Conservation (phyloP, 1,140 invertebrate genomes). For the Marisa cornuarietis region DNA sequence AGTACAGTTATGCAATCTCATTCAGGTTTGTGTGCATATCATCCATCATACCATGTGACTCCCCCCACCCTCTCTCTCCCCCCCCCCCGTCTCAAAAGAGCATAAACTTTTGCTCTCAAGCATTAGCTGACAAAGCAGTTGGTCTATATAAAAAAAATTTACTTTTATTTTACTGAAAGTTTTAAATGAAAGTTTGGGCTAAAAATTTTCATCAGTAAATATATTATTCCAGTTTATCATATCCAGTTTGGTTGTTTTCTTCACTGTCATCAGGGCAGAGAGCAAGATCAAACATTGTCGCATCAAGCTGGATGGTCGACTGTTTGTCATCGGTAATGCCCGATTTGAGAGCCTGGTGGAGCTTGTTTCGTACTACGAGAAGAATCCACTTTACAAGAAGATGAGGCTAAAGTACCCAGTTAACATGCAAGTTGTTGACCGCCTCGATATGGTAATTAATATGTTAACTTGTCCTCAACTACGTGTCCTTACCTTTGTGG, state of each 20-base stretch:
- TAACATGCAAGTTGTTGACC: constrained; percentile 79
- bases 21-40: constrained; percentile 76
- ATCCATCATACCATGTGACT: too few relatives aligned
- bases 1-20: constrained; percentile 89
- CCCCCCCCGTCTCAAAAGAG: too few relatives aligned
- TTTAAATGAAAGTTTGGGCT: too few relatives aligned
- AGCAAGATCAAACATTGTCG: constrained; percentile 95
- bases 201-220: too few relatives aligned
- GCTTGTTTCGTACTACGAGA: constrained; percentile 89
- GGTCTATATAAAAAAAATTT: too few relatives aligned
- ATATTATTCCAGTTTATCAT: background rate
- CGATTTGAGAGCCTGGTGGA: constrained; percentile 95
- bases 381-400: constrained; percentile 87
- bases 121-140: too few relatives aligned
- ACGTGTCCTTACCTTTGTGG: too few relatives aligned
- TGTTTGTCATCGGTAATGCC: constrained; percentile 89
- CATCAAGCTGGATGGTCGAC: constrained; percentile 87
- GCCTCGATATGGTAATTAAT: constrained; percentile 74
- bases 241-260: background rate
- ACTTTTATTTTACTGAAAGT: too few relatives aligned
- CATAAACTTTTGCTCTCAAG: too few relatives aligned
- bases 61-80: too few relatives aligned
- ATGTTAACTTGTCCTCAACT: background rate
- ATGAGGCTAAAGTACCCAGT: constrained; percentile 88
- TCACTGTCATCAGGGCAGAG: constrained; percentile 76